Percentiles rank a stretch among this genome's conserved stretches.
These are phyloP conservation scores for Hetaerina americana DNA, from an alignment of 1,140 invertebrate species.

Conservation along the genomic window DNA sequence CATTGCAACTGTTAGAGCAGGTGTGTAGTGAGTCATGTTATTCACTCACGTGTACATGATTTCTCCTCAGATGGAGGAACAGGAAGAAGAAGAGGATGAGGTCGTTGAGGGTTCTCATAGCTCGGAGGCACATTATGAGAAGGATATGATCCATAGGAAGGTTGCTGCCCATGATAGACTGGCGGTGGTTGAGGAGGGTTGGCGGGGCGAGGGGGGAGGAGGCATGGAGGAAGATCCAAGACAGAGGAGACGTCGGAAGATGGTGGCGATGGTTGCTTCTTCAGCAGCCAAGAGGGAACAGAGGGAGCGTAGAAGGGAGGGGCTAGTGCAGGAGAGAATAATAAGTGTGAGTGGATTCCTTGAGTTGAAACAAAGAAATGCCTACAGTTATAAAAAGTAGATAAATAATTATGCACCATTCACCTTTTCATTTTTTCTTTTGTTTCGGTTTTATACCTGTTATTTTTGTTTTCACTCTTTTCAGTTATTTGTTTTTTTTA, in stretches of 20 bases:
- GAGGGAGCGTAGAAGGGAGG: slow-evolving; percentile 30
- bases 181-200: background rate
- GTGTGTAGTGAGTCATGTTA: background rate
- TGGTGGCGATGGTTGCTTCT: background rate
- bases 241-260: background rate
- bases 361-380: background rate
- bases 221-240: background rate
- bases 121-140: background rate
- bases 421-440: slow-evolving; percentile 14
- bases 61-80: slow-evolving; percentile 2
- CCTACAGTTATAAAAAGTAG: background rate
- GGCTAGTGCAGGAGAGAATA: slow-evolving; percentile 49
- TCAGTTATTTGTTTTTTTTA: slow-evolving; percentile 5
- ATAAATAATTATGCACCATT: slow-evolving; percentile 5
- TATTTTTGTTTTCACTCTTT: slow-evolving; percentile 3
- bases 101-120: background rate
- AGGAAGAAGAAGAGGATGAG: slow-evolving; percentile 10
- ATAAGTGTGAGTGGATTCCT: slow-evolving; percentile 45
- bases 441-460: background rate
- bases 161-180: background rate
- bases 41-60: background rate
- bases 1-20: too few species aligned
- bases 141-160: background rate
- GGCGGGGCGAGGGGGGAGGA: background rate
- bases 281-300: background rate